Base-by-base conservation (phyloP, 1,140 invertebrate genomes). In the Calycopis cecrops region DNA sequence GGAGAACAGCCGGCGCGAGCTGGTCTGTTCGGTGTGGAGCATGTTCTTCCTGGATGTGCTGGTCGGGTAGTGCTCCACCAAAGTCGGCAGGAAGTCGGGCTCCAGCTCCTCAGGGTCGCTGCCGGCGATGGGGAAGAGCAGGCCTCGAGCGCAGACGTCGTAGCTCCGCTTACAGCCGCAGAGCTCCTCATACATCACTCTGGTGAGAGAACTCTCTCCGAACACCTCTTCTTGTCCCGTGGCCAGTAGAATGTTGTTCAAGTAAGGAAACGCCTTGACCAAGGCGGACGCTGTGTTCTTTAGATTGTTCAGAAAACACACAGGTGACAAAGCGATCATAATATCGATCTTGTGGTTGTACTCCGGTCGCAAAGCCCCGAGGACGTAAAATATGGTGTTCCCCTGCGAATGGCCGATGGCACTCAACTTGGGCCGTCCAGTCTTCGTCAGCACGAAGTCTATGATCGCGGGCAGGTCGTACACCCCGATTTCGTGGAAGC, bases 381-480 rank as follows among this genome's bases (percentile, higher is more conserved):
- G 89, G 0, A 92, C 90, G 53, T 89, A 91, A 50, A 91, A 90
- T 2, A 76, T 65, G 0, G 89, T 89, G 2, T 89, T 92, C 11
- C 94, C 94, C 51, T 72, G 70, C 0, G 79, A 83, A 55, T 79
- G 73, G 11, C 89, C 90, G 17, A 90, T 71, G 18, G 89, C 88
- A 56, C 73, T 79, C 0, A 92, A 55, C 35, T 76, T 69, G 49
- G 69, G 63, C 60, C 85, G 65, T 37, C 85, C 71, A 37, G 89
- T 91, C 60, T 72, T 59, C 9, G 88, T 62, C 44, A 92, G 57
- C 34, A 91, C 87, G 56, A 90, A 91, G 60, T 93, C 89, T n/a
- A 93, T 89, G 60, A 90, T 89, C 18, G 92, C 90, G 11, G 92
- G 92, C 1, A 93, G 67, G 63, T 93, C 91, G 64, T 90, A 91